These are phyloP conservation scores for Saccostrea echinata DNA, from an alignment of 1,140 invertebrate genomes.

Conservation along the genomic window DNA sequence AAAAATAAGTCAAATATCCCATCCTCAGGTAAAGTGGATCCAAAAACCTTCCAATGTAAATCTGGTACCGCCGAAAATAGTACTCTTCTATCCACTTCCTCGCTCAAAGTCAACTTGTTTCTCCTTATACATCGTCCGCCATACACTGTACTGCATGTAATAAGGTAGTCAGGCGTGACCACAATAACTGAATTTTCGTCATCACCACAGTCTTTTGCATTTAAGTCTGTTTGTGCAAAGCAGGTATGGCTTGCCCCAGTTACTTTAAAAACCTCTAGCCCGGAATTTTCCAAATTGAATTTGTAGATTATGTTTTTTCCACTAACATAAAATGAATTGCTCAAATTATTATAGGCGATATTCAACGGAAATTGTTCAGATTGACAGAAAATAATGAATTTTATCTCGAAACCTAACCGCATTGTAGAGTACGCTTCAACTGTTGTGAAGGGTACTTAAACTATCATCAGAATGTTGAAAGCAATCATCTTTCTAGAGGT, in stretches of 20 bases:
- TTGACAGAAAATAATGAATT: too few relatives aligned
- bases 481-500: too few relatives aligned
- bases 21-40: not conserved
- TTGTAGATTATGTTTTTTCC: not conserved
- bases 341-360: too few relatives aligned
- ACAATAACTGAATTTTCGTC: not conserved
- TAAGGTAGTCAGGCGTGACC: not conserved
- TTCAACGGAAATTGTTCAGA: too few relatives aligned
- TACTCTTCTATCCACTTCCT: not conserved
- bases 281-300: not conserved
- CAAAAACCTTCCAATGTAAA: not conserved
- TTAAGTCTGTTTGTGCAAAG: not conserved
- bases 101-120: not conserved
- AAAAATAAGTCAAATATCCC: not conserved
- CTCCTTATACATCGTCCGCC: not conserved
- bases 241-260: not conserved
- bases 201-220: not conserved
- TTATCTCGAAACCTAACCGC: too few relatives aligned
- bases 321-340: not conserved
- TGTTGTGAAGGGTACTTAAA: too few relatives aligned
- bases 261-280: too few relatives aligned
- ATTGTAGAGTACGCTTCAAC: too few relatives aligned
- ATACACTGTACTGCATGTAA: not conserved
- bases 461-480: too few relatives aligned
- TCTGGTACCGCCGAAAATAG: not conserved